A percentile compares a stretch with the other conserved stretches of the same genome.
Evolutionary conservation across 2,888 invertebrate genomes (phyloP).

Genomic region (Chalcosyrphus nemorum): DNA sequence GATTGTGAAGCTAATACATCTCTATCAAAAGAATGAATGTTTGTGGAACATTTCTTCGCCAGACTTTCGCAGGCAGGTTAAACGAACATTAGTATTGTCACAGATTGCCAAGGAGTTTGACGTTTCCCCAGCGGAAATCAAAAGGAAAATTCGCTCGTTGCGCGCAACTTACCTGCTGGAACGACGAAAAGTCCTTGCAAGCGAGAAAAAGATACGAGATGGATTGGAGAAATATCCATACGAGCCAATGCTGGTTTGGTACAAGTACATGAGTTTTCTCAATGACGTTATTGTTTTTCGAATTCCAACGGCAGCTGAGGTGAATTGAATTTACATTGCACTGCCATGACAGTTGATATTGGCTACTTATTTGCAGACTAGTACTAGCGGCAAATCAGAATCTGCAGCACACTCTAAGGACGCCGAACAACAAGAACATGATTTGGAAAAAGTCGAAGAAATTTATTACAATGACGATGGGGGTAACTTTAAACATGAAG

Average conservation of each 20-base stretch:
- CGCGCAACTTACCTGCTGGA: slow-evolving; percentile 9
- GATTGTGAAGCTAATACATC: neutral
- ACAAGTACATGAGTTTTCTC: slow-evolving; percentile 11
- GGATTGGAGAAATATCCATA: neutral
- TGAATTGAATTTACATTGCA: neutral
- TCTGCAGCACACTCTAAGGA: neutral
- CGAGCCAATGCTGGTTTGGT: slow-evolving; percentile 6
- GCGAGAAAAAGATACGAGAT: neutral
- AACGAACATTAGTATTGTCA: neutral
- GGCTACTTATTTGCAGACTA: neutral
- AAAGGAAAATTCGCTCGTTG: slow-evolving; percentile 7
- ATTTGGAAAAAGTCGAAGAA: neutral
- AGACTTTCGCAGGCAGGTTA: neutral
- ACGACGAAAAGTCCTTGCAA: slow-evolving; percentile 4
- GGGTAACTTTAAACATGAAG: neutral
- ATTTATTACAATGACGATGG: neutral
- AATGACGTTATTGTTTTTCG: slow-evolving; percentile 16
- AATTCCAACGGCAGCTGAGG: neutral
- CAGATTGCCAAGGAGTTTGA: slow-evolving; percentile 2
- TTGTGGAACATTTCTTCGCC: slow-evolving; percentile 1
- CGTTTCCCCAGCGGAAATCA: neutral
- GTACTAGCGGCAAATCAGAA: too few species aligned
- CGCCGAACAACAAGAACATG: neutral
- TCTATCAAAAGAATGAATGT: neutral
- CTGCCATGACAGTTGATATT: slow-evolving; percentile 10